Evolutionary conservation across 2,888 invertebrate genomes (phyloP).

Genomic region (Heliconius cydno): DNA sequence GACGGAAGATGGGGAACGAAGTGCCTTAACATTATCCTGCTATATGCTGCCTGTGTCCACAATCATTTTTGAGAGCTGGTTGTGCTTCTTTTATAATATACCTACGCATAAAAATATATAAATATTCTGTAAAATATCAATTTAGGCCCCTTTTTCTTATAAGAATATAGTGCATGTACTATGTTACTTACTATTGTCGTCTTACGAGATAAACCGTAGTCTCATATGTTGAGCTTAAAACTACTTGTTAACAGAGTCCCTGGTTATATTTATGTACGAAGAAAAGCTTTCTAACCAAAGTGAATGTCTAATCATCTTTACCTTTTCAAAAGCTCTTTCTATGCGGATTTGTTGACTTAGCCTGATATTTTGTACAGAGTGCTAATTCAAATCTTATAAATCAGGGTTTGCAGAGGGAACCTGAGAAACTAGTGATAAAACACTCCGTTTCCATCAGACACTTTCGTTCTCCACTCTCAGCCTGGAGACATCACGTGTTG

Average conservation of each 20-base stretch:
- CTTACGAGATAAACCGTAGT: neutral
- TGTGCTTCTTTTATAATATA: no score
- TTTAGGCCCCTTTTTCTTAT: neutral
- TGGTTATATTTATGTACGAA: neutral
- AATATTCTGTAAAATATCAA: neutral
- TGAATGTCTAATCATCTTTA: neutral
- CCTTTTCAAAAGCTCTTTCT: neutral
- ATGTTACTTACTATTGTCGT: neutral
- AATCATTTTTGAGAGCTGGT: no score
- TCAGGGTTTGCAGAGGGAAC: neutral
- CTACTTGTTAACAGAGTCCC: conserved; percentile 12
- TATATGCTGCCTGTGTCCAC: no score
- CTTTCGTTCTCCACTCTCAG: neutral
- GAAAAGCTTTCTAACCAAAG: neutral
- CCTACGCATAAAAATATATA: neutral
- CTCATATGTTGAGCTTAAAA: neutral
- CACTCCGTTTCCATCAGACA: neutral
- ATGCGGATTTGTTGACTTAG: neutral
- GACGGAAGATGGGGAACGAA: no score
- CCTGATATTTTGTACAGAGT: neutral
- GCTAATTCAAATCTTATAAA: neutral
- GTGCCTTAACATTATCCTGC: no score
- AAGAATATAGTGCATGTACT: neutral
- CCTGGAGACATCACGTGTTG: neutral
- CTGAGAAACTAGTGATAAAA: neutral